Base-by-base conservation (phyloP, 2,113 vertebrate genomes). In the Prunella fulvescens region DNA sequence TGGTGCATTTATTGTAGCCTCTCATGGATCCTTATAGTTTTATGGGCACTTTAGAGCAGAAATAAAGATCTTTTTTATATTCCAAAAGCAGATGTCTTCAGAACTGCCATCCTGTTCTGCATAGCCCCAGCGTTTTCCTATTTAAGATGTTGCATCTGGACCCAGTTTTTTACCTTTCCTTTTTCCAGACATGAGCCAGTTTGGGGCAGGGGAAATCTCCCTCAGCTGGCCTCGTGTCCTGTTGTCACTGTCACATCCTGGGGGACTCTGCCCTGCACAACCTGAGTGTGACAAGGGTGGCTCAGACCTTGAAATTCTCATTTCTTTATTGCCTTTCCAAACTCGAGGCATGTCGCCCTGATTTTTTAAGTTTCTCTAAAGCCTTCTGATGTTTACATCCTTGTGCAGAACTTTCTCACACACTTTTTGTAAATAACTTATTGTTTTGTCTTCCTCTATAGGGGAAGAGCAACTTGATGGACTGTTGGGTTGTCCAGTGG, bases 31-130 rank as follows among this genome's bases (percentile, higher is more conserved):
- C 86, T 86, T 88, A 57, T 81, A 62, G 69, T 71, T 97, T 96
- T 96, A 96, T 57, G 44, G 64, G 45, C 81, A 83, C 90, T 96
- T 95, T 86, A 95, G 92, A 96, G 65, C 53, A 42, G 83, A 71
- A 93, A 96, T 95, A 95, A 94, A 96, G 72, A 64, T 86, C 44
- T 51, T 54, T 91, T 97, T 96, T 95, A 72, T 45, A 86, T 82
- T 80, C 92, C 60, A 66, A 85, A 92, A 91, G 28, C 85, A 91
- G 88, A 82, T 83, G 73, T 85, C 39, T 96, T 53, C 72, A 33
- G 61, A 96, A 81, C 57, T 91, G 93, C 88, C 62, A 86, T 71
- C 87, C 89, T 66, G 48, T 76, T 96, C 71, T 67, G 47, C 60
- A 64, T 67, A 69, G 82, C 69, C 70, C 37, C 54, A 64, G 58